Percentiles rank a stretch among this genome's conserved stretches.
phyloP scores from a whole-genome alignment of 1,140 invertebrate species.

The Sycophila sp. region DNA sequence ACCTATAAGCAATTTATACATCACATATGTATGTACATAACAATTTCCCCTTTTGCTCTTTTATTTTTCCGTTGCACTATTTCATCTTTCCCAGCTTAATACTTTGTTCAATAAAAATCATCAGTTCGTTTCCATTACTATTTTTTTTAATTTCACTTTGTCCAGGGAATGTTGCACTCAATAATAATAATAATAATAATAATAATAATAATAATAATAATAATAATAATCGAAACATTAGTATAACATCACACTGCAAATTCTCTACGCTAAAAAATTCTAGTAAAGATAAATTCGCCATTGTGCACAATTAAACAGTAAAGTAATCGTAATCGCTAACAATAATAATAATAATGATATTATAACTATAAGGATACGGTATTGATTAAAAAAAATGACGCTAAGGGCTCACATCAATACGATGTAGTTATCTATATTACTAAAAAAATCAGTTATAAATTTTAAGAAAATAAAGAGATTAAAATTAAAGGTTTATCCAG shows the following conservation, averaged over 20 bases:
- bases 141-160: slow-evolving; percentile 29
- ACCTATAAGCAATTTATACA: slow-evolving; percentile 59
- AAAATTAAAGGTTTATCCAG: slow-evolving; percentile 27
- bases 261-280: not conserved
- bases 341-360: not conserved
- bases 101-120: slow-evolving; percentile 26
- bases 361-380: not conserved
- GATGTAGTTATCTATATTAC: not conserved
- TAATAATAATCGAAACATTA: slow-evolving; percentile 30
- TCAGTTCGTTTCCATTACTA: too few relatives aligned
- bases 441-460: not conserved
- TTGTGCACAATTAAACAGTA: not conserved
- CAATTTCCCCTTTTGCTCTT: slow-evolving; percentile 39
- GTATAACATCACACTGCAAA: not conserved
- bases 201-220: too few relatives aligned
- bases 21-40: slow-evolving; percentile 53
- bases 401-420: slow-evolving; percentile 8
- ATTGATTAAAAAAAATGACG: not conserved
- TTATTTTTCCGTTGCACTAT: not conserved
- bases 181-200: slow-evolving; percentile 30
- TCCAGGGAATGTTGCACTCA: slow-evolving; percentile 34
- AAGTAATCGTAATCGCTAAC: not conserved
- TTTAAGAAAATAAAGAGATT: slow-evolving; percentile 1
- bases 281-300: not conserved
- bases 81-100: not conserved